phyloP scores from a whole-genome alignment of 2,888 invertebrate genomes.

The Stenotaenia linearis region DNA sequence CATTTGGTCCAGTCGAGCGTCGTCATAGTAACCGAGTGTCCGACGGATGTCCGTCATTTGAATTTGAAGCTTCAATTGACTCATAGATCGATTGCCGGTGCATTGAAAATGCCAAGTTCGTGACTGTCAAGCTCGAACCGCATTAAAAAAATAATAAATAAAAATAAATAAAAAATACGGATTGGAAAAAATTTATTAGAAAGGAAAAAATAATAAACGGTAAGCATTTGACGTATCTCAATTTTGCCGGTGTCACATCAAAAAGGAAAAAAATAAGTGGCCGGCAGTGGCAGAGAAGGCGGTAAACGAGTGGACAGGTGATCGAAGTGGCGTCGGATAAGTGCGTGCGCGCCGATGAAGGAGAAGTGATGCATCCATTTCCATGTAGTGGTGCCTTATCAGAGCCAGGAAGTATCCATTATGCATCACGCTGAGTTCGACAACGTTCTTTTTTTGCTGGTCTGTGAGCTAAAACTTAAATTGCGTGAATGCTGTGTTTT shows the following conservation, averaged over 20 bases:
- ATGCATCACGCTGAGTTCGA: conserved; percentile 1
- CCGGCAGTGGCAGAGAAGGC: neutral
- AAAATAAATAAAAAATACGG: no score
- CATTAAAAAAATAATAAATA: neutral
- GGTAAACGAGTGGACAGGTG: conserved; percentile 1
- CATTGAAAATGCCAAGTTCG: neutral
- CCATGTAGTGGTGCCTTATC: neutral
- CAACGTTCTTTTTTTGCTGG: neutral
- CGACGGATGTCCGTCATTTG: conserved; percentile 19
- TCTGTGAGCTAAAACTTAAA: neutral
- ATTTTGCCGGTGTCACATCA: neutral
- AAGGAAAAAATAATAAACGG: neutral
- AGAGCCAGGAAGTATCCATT: conserved; percentile 13
- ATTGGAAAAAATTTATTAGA: neutral
- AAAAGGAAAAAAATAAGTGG: neutral
- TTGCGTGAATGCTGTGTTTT: neutral
- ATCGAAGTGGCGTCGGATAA: neutral
- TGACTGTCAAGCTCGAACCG: neutral
- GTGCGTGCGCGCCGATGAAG: conserved; percentile 2
- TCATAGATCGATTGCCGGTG: neutral
- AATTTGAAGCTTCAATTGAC: conserved; percentile 11
- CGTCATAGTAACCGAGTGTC: neutral
- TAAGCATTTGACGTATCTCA: neutral
- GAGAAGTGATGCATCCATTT: conserved; percentile 4
- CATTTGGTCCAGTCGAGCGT: conserved; percentile 14